A percentile compares a stretch with the other conserved stretches of the same genome.
Evolutionary conservation across 2,113 vertebrate species (phyloP).

Genomic region (Hystrix cristata): DNA sequence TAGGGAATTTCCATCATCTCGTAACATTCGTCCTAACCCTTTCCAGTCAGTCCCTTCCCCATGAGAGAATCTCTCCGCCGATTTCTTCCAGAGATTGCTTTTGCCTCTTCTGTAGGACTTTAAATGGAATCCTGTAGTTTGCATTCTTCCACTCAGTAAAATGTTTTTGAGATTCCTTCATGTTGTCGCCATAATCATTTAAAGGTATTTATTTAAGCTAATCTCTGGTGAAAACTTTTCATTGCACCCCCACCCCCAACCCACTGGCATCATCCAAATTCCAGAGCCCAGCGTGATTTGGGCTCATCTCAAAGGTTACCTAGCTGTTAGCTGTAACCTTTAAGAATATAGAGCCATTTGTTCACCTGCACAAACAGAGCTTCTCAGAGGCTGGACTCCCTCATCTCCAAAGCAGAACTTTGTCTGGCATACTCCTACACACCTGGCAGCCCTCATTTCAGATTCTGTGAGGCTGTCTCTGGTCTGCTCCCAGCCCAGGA

Average conservation of each 20-base stretch:
- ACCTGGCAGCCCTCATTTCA: not conserved
- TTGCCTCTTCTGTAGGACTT: not conserved
- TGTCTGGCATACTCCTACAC: constrained; percentile 48
- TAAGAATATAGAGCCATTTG: not conserved
- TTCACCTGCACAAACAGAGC: constrained; percentile 50
- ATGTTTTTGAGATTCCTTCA: constrained; percentile 2
- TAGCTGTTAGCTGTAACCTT: not conserved
- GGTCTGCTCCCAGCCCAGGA: constrained; percentile 9
- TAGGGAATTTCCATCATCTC: not conserved
- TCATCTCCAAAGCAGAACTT: not conserved
- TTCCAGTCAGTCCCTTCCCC: not conserved
- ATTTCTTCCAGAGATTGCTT: not conserved
- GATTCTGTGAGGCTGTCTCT: not conserved
- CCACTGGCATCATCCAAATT: not conserved
- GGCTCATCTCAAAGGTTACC: not conserved
- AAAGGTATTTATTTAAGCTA: not conserved
- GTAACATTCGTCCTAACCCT: not conserved
- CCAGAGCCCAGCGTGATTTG: not conserved
- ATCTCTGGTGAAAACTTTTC: constrained; percentile 2
- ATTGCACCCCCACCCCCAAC: not conserved
- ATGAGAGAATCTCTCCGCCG: not conserved
- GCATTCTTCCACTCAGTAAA: not conserved
- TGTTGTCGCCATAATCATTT: not conserved
- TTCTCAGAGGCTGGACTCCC: not conserved
- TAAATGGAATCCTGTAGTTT: not conserved